These are phyloP conservation scores for Erinaceus europaeus DNA, from an alignment of 2,113 vertebrate genomes.

Conservation along the genomic window DNA sequence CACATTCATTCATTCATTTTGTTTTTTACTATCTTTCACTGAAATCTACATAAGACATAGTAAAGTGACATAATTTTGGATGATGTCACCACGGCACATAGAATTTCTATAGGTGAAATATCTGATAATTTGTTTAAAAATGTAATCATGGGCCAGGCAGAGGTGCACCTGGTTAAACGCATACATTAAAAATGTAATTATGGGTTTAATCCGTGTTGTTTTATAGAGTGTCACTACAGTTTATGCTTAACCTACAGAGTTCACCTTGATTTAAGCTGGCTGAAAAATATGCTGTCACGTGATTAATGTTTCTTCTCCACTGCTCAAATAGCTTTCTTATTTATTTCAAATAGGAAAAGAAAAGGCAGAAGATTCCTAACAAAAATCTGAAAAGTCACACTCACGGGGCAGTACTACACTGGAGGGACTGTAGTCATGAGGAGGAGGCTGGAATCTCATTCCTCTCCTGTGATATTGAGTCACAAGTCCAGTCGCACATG, in stretches of 20 bases:
- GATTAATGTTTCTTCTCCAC: slow-evolving; percentile 8
- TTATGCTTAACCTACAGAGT: not conserved
- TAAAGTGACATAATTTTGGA: slow-evolving; percentile 9
- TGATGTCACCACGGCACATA: not conserved
- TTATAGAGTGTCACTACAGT: not conserved
- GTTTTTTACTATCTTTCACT: slow-evolving; percentile 36
- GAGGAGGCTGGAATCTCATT: not conserved
- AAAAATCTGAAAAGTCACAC: not conserved
- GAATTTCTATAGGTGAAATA: not conserved
- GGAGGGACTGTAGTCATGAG: not conserved
- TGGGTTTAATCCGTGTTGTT: slow-evolving; percentile 13
- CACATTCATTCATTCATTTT: not conserved
- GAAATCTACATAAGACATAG: slow-evolving; percentile 42
- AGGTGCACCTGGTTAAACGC: too few relatives aligned
- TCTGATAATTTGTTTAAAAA: too few relatives aligned
- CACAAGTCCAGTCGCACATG: not conserved
- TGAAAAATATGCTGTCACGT: slow-evolving; percentile 1
- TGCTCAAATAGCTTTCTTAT: not conserved
- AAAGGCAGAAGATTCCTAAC: slow-evolving; percentile 1
- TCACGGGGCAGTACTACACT: not conserved
- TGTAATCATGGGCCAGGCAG: too few relatives aligned
- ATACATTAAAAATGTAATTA: slow-evolving; percentile 25
- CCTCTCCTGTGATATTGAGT: not conserved
- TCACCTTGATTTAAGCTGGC: not conserved
- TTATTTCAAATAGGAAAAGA: not conserved